Evolutionary conservation across 2,797 vertebrate species (phyloP).

Genomic region (Ptychadena robeensis): DNA sequence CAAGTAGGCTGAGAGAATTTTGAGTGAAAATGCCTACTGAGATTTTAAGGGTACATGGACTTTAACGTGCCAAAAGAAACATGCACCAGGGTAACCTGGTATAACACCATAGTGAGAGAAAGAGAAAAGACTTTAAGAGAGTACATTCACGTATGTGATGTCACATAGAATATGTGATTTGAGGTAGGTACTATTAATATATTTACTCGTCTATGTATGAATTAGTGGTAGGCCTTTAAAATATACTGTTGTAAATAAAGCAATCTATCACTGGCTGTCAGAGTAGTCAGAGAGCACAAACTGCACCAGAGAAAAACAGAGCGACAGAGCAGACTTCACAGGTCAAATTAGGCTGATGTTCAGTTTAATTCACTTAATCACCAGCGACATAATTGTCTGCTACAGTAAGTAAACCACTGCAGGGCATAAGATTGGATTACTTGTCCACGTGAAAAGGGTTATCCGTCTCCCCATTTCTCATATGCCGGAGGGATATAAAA

Average conservation of each 20-base stretch:
- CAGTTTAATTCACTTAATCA: constrained; percentile 87
- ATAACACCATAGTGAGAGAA: too few species aligned
- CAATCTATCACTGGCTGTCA: constrained; percentile 95
- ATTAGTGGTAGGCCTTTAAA: constrained; percentile 96
- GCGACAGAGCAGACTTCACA: constrained; percentile 80
- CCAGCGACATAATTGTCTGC: constrained; percentile 74
- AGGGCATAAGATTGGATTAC: constrained; percentile 75
- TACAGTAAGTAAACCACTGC: constrained; percentile 75
- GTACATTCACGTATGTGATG: neutral
- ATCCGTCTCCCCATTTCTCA: constrained; percentile 25
- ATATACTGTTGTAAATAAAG: constrained; percentile 89
- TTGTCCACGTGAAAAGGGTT: constrained; percentile 64
- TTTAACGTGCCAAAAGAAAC: too few species aligned
- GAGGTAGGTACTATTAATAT: constrained; percentile 86
- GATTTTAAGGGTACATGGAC: too few species aligned
- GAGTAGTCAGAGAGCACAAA: constrained; percentile 76
- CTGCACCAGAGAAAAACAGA: constrained; percentile 77
- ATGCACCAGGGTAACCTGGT: too few species aligned
- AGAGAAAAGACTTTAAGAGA: too few species aligned
- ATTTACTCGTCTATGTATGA: constrained; percentile 89
- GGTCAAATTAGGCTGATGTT: constrained; percentile 87
- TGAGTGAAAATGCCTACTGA: too few species aligned
- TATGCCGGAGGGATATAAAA: constrained; percentile 8
- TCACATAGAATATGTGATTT: constrained; percentile 73
- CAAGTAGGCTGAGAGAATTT: too few species aligned